Evolutionary conservation across 37 sponge, comb jelly and placozoan genomes (phyloP), one percentile per base, ranked within the genome.

Genomic region (Agelas oroides): DNA sequence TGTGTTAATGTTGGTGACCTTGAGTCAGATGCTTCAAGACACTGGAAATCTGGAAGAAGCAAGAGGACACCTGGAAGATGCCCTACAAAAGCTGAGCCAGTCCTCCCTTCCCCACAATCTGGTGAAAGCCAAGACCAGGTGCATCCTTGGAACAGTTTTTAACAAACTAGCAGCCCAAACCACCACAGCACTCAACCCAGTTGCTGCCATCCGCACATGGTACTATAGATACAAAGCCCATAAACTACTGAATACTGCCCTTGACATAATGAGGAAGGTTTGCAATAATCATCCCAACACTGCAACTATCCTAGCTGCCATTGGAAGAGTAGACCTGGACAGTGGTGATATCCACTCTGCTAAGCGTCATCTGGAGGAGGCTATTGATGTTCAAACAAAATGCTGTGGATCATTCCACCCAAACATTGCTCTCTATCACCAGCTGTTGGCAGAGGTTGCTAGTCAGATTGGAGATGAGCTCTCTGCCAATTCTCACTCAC

Each of bases 331-430:
- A 12, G 11, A 24, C 11, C 11, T 64, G 18, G 65, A 64, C 27
- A 64, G 25, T 24, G 25, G 25, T 24, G 65, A 64, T 27, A 12
- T 64, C 25, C 65, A 64, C n/a, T 64, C 65, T 12, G 65, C 65
- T 16, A 15, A 23, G 25, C 12, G 65, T 15, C 16, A 27, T 23
- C 65, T 64, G 20, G 65, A 64, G 27, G 65, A 64, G n/a, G 65
- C 65, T 23, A n/a, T 64, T n/a, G n/a, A 64, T 21, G n/a, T 64
- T 12, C 16, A 27, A 64, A 64, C 65, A 15, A 23, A 16, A n/a
- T 64, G 65, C 65, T 64, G 65, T 64, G 65, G 65, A 11, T 12
- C 16, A 11, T n/a, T 64, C 18, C 65, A 64, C 65, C 65, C 65
- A 21, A 64, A 27, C n/a, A 64, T 24, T 64, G 65, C 65, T n/a